These are phyloP conservation scores for Elymnias hypermnestra DNA, from an alignment of 1,140 invertebrate genomes.

Conservation along the genomic window DNA sequence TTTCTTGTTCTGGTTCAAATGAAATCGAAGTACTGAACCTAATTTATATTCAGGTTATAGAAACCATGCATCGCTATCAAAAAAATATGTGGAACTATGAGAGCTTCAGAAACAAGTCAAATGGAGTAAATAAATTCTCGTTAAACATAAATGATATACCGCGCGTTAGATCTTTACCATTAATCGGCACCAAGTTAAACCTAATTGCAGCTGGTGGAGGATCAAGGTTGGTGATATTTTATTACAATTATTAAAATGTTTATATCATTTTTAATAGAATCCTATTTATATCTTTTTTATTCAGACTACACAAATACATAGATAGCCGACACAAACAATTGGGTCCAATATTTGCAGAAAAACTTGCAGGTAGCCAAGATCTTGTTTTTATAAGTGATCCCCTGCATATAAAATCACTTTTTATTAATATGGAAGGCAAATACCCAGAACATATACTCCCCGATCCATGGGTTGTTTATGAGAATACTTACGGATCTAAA, in stretches of 20 bases:
- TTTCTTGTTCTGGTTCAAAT: background rate
- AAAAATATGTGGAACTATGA: too few species aligned
- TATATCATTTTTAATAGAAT: background rate
- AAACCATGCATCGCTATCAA: constrained; percentile 1
- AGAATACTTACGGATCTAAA: constrained; percentile 80
- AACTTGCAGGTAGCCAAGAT: constrained; percentile 78
- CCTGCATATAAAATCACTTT: constrained; percentile 82
- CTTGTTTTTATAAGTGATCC: constrained; percentile 85
- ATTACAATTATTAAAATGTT: background rate
- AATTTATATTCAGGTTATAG: too few species aligned
- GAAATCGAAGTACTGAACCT: too few species aligned
- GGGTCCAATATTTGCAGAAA: constrained; percentile 86
- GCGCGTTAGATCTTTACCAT: constrained; percentile 38
- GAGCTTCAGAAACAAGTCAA: too few species aligned
- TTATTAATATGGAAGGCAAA: constrained; percentile 83
- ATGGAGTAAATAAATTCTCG: too few species aligned
- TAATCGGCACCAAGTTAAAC: constrained; percentile 52
- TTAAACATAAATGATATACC: constrained; percentile 31
- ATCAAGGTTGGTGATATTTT: constrained; percentile 37
- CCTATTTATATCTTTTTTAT: constrained; percentile 1
- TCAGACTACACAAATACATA: constrained; percentile 80
- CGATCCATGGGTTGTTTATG: constrained; percentile 89
- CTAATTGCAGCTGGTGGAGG: constrained; percentile 45
- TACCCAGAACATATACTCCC: constrained; percentile 88
- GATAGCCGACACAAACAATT: constrained; percentile 82